Conservation (phyloP, 2,113 vertebrate genomes). For the Solea solea region DNA sequence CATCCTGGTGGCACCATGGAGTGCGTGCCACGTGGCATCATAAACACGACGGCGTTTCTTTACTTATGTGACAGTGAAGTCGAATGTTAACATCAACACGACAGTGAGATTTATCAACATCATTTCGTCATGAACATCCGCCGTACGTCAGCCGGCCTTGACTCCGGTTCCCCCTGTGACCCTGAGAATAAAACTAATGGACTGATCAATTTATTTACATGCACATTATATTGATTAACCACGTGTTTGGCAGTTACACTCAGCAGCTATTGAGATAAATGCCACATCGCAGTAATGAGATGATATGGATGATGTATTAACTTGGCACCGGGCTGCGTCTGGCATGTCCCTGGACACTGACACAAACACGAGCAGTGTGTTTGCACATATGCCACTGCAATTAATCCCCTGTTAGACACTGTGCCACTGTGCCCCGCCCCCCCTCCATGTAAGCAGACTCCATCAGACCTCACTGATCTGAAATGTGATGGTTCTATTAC, state of each 20-base stretch:
- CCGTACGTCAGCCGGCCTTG: not conserved
- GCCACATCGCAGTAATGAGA: not conserved
- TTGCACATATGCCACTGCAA: not conserved
- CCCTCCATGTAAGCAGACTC: no score
- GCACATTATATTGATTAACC: not conserved
- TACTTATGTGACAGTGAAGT: not conserved
- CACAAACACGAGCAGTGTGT: not conserved
- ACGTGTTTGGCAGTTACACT: not conserved
- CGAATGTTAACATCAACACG: not conserved
- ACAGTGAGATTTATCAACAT: not conserved
- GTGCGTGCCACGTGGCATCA: no score
- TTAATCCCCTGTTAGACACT: no score
- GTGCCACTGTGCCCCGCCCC: no score
- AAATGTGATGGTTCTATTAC: no score
- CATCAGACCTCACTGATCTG: no score
- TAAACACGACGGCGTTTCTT: not conserved
- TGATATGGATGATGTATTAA: not conserved
- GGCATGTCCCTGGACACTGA: not conserved
- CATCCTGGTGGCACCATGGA: slow-evolving; percentile 14
- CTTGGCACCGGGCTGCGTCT: not conserved
- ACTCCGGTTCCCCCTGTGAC: not conserved
- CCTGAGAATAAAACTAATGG: not conserved
- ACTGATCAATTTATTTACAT: not conserved
- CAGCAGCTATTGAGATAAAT: not conserved
- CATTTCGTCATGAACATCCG: not conserved